A percentile compares a stretch with the other conserved stretches of the same genome.
Evolutionary conservation across 64 coral and sea anemone genomes (phyloP).

Genomic region (Dendrophyllia cribrosa): DNA sequence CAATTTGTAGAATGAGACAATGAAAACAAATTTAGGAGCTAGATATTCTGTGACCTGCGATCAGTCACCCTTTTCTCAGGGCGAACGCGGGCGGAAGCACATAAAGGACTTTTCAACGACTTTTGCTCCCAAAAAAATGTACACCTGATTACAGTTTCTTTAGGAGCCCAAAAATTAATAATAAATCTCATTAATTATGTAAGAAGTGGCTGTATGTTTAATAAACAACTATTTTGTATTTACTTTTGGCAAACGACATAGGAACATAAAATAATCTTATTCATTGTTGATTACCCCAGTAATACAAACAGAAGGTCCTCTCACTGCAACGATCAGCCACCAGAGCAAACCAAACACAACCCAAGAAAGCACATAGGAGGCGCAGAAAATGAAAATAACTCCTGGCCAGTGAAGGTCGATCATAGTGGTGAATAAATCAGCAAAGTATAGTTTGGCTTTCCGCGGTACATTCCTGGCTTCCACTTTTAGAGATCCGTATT

Average conservation of each 20-base stretch:
- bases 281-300: slow-evolving; percentile 59
- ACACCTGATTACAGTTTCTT: no score
- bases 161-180: no score
- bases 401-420: slow-evolving; percentile 83
- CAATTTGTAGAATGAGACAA: no score
- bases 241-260: not conserved
- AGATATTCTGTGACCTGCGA: no score
- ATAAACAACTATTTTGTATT: no score
- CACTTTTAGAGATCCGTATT: slow-evolving; percentile 77
- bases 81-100: no score
- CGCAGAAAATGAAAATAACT: slow-evolving; percentile 74
- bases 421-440: slow-evolving; percentile 89
- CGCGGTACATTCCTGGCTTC: slow-evolving; percentile 70
- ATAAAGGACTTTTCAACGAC: no score
- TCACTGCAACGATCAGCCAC: slow-evolving; percentile 75
- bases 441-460: slow-evolving; percentile 76
- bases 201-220: no score
- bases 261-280: not conserved
- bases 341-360: slow-evolving; percentile 80
- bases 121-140: no score
- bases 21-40: no score
- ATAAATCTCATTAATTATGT: no score
- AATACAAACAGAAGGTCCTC: slow-evolving; percentile 82
- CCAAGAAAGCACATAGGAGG: slow-evolving; percentile 84
- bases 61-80: no score